These are phyloP conservation scores for Andrena dorsata DNA, from an alignment of 2,888 invertebrate species.

Conservation along the genomic window DNA sequence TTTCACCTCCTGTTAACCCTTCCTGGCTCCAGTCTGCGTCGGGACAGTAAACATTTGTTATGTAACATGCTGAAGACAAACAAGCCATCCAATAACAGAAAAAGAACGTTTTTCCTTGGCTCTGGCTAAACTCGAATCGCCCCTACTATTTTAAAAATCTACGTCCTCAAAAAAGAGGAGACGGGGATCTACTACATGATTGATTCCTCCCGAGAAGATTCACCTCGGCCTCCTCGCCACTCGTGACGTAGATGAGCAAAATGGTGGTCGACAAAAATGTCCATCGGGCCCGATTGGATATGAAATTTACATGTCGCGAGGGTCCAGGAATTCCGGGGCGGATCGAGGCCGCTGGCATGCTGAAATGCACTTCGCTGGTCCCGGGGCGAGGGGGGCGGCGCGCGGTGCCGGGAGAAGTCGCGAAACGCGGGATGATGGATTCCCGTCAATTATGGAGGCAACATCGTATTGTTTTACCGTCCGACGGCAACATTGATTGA, in stretches of 20 bases:
- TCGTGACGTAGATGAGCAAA: background rate
- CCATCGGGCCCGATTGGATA: conserved; percentile 22
- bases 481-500: conserved; percentile 84
- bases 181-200: too few relatives aligned
- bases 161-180: too few relatives aligned
- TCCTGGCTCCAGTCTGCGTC: background rate
- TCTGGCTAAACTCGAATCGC: too few relatives aligned
- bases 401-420: conserved; percentile 66
- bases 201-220: too few relatives aligned
- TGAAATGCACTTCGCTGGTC: conserved; percentile 19
- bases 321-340: conserved; percentile 48
- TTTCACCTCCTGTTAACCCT: conserved; percentile 52
- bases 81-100: background rate
- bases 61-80: background rate
- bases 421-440: conserved; percentile 84
- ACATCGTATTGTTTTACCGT: conserved; percentile 85
- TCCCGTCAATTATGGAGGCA: conserved; percentile 85
- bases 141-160: too few relatives aligned
- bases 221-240: too few relatives aligned
- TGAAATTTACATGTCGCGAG: conserved; percentile 54
- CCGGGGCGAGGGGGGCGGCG: background rate
- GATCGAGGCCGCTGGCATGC: conserved; percentile 29
- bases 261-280: conserved; percentile 20
- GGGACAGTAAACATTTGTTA: background rate
- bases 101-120: too few relatives aligned